Evolutionary conservation across 2,888 invertebrate genomes (phyloP).

Genomic region (Pseudococcus jackbeardsleyi): DNA sequence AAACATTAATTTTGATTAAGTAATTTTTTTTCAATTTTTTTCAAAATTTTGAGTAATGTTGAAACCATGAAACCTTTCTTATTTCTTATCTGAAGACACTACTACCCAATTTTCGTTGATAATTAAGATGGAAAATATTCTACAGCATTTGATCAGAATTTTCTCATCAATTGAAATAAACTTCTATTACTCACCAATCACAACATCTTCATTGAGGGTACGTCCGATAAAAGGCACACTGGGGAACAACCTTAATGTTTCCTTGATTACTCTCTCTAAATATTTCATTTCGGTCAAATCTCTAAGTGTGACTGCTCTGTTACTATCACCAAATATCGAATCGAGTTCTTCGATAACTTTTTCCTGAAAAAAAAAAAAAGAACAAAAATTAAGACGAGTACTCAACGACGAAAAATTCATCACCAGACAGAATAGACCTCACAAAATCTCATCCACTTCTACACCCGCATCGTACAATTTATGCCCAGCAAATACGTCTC

Average conservation of each 20-base stretch:
- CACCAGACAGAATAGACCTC: background rate
- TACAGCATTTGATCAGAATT: too few relatives aligned
- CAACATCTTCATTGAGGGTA: constrained; percentile 71
- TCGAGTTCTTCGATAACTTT: constrained; percentile 72
- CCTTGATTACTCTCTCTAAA: constrained; percentile 75
- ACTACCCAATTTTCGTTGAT: too few relatives aligned
- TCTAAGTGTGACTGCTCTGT: constrained; percentile 71
- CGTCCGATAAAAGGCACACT: constrained; percentile 73
- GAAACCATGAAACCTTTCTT: too few relatives aligned
- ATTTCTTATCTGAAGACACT: too few relatives aligned
- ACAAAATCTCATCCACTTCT: background rate
- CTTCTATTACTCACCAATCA: constrained; percentile 70
- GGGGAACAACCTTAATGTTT: constrained; percentile 74
- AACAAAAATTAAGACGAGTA: background rate
- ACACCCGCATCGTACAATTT: background rate
- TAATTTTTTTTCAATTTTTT: too few relatives aligned
- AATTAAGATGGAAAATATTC: too few relatives aligned
- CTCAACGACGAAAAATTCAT: background rate
- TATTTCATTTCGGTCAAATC: constrained; percentile 74
- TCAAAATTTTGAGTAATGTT: too few relatives aligned
- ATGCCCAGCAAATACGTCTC: background rate
- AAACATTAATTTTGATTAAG: too few relatives aligned
- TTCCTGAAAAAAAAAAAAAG: constrained; percentile 68
- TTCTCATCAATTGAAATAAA: background rate
- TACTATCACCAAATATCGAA: constrained; percentile 70